These are phyloP conservation scores for Hormaphis cornu DNA, from an alignment of 1,140 invertebrate genomes.

Conservation along the genomic window DNA sequence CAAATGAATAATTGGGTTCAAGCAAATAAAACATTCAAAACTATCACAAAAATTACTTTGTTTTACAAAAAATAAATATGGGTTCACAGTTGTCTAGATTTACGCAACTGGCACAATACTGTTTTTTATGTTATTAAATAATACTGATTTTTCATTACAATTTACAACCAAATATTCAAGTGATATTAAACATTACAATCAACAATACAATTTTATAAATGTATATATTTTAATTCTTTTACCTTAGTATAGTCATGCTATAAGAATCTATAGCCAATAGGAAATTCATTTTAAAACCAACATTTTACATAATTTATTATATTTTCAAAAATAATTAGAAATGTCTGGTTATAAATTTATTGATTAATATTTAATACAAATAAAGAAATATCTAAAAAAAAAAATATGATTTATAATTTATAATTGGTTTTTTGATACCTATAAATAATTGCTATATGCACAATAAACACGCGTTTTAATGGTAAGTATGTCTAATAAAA, in stretches of 20 bases:
- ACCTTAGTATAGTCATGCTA: neutral
- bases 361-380: neutral
- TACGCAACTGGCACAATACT: neutral
- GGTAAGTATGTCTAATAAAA: neutral
- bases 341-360: neutral
- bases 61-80: slow-evolving; percentile 3
- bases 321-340: neutral
- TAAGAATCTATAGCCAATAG: neutral
- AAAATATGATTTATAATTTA: neutral
- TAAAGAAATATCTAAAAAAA: neutral
- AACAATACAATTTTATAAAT: slow-evolving; percentile 2
- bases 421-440: neutral
- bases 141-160: slow-evolving; percentile 17
- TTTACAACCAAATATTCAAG: neutral
- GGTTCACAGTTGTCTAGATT: neutral
- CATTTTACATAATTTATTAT: neutral
- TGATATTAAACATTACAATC: neutral
- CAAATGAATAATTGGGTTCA: neutral
- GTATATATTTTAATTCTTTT: neutral
- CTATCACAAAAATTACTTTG: slow-evolving; percentile 21
- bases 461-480: neutral
- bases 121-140: neutral
- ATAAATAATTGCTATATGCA: neutral
- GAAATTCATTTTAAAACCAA: neutral
- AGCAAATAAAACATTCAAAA: slow-evolving; percentile 9